A percentile compares a stretch with the other conserved stretches of the same genome.
Conservation (phyloP, 1,140 invertebrate genomes). For the Saxidomus purpurata region DNA sequence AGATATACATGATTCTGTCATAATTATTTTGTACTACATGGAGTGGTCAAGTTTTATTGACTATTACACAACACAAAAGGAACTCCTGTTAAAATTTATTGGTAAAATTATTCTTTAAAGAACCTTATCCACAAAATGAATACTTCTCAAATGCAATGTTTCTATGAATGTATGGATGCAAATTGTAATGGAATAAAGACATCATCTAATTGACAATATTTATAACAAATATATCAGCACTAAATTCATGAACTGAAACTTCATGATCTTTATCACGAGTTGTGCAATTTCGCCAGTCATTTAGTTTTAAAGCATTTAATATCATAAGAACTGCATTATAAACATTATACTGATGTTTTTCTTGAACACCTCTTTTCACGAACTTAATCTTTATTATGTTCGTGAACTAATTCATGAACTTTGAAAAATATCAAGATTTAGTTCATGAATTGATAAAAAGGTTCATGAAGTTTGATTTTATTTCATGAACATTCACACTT, state of each 20-base stretch:
- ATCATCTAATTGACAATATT: conserved; percentile 55
- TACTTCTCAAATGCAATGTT: conserved; percentile 51
- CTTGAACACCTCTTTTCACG: conserved; percentile 47
- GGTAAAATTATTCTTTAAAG: conserved; percentile 53
- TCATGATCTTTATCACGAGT: conserved; percentile 39
- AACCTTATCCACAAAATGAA: conserved; percentile 53
- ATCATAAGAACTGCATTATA: conserved; percentile 29
- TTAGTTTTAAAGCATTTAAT: conserved; percentile 55
- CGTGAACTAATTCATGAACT: conserved; percentile 28
- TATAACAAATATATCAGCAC: conserved; percentile 36
- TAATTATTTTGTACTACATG: conserved; percentile 42
- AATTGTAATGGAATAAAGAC: conserved; percentile 44
- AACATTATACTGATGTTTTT: conserved; percentile 56
- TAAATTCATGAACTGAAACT: conserved; percentile 55
- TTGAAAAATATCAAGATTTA: conserved; percentile 53
- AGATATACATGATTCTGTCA: conserved; percentile 43
- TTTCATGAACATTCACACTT: conserved; percentile 51
- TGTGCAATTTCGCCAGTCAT: conserved; percentile 52
- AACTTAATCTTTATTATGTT: conserved; percentile 52
- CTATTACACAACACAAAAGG: conserved; percentile 40
- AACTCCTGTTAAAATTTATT: conserved; percentile 46
- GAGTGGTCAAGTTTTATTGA: conserved; percentile 40
- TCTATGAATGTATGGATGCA: conserved; percentile 52
- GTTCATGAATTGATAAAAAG: conserved; percentile 54
- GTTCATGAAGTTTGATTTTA: conserved; percentile 47